A percentile compares a stretch with the other conserved stretches of the same genome.
These are phyloP conservation scores for Volucella inanis DNA, from an alignment of 2,888 invertebrate species.

Conservation along the genomic window DNA sequence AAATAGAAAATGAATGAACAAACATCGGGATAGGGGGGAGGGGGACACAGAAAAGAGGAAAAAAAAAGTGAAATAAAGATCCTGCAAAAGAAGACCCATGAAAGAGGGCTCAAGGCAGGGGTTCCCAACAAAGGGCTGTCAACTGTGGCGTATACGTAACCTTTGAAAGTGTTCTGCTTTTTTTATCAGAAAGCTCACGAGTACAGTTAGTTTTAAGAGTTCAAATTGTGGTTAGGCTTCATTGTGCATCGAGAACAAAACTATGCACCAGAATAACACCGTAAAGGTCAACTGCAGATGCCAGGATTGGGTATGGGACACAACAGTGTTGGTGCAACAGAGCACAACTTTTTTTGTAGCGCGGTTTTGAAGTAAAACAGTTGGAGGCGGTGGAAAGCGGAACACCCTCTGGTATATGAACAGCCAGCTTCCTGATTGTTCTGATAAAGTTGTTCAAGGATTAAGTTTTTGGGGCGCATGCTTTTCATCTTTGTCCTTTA, in stretches of 20 bases:
- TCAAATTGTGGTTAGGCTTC: conserved; percentile 73
- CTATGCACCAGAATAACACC: conserved; percentile 63
- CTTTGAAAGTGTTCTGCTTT: conserved; percentile 52
- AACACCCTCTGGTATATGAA: no score
- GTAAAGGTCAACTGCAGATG: conserved; percentile 58
- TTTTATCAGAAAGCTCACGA: conserved; percentile 19
- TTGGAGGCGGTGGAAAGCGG: conserved; percentile 24
- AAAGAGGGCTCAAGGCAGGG: conserved; percentile 34
- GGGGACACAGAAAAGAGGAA: neutral
- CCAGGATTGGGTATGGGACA: neutral
- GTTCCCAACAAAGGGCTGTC: conserved; percentile 72
- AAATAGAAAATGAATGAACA: conserved; percentile 71
- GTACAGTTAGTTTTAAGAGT: conserved; percentile 59
- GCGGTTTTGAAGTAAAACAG: conserved; percentile 59
- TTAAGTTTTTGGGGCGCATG: conserved; percentile 67
- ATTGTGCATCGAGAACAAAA: conserved; percentile 72
- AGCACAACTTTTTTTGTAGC: conserved; percentile 60
- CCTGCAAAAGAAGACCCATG: neutral
- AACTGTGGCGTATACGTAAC: conserved; percentile 73
- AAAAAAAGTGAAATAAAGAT: conserved; percentile 35
- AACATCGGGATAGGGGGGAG: neutral
- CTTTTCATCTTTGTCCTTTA: conserved; percentile 58
- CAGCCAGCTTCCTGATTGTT: conserved; percentile 58
- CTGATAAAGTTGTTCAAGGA: conserved; percentile 72
- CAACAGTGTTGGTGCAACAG: conserved; percentile 68